These are phyloP conservation scores for Macaca fascicularis DNA, from an alignment of 2,113 vertebrate genomes.

Conservation along the genomic window T2T-MFA8v1.1 NC_088385.1:134761501-134762000, in stretches of 20 bases:
- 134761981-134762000: no score
- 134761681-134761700: rapidly evolving
- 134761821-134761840: neutral
- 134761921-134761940: no score
- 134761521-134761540: slow-evolving; percentile 44
- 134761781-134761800: neutral
- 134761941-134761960: no score
- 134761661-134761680: neutral
- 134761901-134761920: no score
- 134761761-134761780: rapidly evolving
- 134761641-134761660: neutral
- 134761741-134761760: neutral
- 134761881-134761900: neutral
- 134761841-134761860: neutral
- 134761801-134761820: rapidly evolving
- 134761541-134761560: slow-evolving; percentile 24
- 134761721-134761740: rapidly evolving
- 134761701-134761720: neutral
- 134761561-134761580: slow-evolving; percentile 4
- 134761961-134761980: no score
- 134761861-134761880: neutral
- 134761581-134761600: neutral
- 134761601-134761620: neutral
- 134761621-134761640: neutral
- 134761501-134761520: slow-evolving; percentile 35